phyloP scores from a whole-genome alignment of 2,113 vertebrate genomes.

The Galemys pyrenaicus region DNA sequence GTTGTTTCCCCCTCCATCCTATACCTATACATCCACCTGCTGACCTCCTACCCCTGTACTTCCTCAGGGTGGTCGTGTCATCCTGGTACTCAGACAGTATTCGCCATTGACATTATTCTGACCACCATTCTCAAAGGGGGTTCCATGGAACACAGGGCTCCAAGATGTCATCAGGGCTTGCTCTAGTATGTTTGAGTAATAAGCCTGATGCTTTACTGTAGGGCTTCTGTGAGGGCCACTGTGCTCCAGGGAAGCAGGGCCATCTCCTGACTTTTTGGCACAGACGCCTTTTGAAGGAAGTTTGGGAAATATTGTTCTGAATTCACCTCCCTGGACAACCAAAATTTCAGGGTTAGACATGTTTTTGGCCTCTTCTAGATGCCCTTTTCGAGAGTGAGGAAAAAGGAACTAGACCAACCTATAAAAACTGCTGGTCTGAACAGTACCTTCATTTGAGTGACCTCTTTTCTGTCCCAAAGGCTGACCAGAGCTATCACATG shows the following conservation, averaged over 20 bases:
- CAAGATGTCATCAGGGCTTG: not conserved
- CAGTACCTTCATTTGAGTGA: not conserved
- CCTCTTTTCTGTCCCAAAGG: conserved; percentile 66
- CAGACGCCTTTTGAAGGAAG: not conserved
- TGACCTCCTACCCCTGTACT: not conserved
- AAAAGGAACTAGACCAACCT: not conserved
- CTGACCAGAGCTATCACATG: conserved; percentile 82
- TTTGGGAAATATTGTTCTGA: not conserved
- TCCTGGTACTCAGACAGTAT: not conserved
- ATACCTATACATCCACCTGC: no score
- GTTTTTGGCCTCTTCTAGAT: not conserved
- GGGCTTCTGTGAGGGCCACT: not conserved
- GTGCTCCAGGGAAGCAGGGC: not conserved
- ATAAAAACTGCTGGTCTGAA: not conserved
- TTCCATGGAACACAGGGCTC: not conserved
- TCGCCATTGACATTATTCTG: not conserved
- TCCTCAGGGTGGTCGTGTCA: not conserved
- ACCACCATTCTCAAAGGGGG: not conserved
- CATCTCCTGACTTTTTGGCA: not conserved
- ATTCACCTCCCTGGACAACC: not conserved
- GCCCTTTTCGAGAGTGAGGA: not conserved
- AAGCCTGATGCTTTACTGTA: not conserved
- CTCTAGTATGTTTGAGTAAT: not conserved
- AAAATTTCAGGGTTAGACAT: not conserved
- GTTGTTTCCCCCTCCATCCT: not conserved